A percentile compares a stretch with the other conserved stretches of the same genome.
phyloP scores from a whole-genome alignment of 1,140 invertebrate species.

The Neodiprion fabricii region DNA sequence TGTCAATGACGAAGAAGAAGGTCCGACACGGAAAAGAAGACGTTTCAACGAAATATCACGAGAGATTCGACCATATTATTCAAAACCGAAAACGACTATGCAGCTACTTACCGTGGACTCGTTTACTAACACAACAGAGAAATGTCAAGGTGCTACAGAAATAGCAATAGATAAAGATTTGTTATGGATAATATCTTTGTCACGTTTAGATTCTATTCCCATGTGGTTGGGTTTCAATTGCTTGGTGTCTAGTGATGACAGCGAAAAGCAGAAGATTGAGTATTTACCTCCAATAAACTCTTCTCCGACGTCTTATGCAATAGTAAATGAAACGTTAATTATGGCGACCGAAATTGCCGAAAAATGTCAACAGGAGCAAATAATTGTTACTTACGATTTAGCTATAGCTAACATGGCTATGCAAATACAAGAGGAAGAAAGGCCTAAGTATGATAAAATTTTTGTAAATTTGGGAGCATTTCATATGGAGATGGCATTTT shows the following conservation, averaged over 20 bases:
- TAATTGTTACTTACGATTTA: conserved; percentile 27
- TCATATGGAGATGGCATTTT: too few species aligned
- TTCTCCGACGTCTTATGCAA: conserved; percentile 24
- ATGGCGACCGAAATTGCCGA: conserved; percentile 30
- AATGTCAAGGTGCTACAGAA: conserved; percentile 27
- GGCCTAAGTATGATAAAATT: too few species aligned
- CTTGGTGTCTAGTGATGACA: conserved; percentile 31
- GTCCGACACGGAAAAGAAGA: conserved; percentile 30
- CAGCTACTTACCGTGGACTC: conserved; percentile 21
- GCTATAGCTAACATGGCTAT: conserved; percentile 9
- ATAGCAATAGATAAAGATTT: conserved; percentile 42
- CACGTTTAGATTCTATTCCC: conserved; percentile 34
- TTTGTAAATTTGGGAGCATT: too few species aligned
- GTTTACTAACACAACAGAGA: conserved; percentile 21
- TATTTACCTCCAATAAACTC: conserved; percentile 30
- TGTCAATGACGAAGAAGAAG: conserved; percentile 14
- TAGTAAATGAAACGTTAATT: conserved; percentile 37
- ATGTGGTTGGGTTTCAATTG: conserved; percentile 49
- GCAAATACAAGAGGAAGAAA: too few species aligned
- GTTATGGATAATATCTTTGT: conserved; percentile 44
- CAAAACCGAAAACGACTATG: conserved; percentile 25
- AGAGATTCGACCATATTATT: conserved; percentile 29
- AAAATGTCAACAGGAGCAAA: conserved; percentile 36
- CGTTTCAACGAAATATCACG: conserved; percentile 32
- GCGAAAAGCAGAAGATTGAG: conserved; percentile 38